phyloP scores from a whole-genome alignment of 1,140 invertebrate genomes.

The Pseudomyrmex flavicornis region DNA sequence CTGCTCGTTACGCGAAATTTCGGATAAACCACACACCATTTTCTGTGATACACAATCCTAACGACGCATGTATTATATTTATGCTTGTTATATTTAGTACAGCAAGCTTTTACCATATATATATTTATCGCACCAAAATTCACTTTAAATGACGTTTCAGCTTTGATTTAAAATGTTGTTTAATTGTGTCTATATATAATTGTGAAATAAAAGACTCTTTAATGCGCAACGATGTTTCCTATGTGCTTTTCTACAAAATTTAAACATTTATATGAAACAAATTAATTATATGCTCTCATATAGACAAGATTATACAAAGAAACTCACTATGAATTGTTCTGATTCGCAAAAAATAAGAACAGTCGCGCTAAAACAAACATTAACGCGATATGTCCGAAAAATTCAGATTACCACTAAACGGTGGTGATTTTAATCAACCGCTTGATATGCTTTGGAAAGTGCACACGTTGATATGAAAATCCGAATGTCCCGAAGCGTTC shows the following conservation, averaged over 20 bases:
- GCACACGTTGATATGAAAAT: conserved; percentile 21
- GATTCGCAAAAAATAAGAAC: neutral
- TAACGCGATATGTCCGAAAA: conserved; percentile 3
- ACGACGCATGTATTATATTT: conserved; percentile 40
- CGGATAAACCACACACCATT: conserved; percentile 15
- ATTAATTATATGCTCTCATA: neutral
- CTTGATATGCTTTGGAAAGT: conserved; percentile 7
- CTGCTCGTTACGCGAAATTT: conserved; percentile 38
- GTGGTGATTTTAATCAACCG: conserved; percentile 9
- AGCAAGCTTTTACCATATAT: too few relatives aligned
- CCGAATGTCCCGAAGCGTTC: conserved; percentile 42
- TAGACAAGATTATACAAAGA: neutral
- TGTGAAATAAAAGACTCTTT: neutral
- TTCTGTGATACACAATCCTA: conserved; percentile 22
- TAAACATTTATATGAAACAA: neutral
- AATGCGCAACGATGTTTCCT: neutral
- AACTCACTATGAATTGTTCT: neutral
- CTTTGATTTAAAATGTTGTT: conserved; percentile 5
- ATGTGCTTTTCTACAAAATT: neutral
- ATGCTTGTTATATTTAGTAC: neutral
- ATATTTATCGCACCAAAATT: too few relatives aligned
- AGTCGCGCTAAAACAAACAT: neutral
- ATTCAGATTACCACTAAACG: conserved; percentile 13
- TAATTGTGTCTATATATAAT: neutral
- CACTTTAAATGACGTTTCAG: conserved; percentile 1